Percentiles rank a stretch among this genome's conserved stretches.
These are phyloP conservation scores for Brachionichthys hirsutus DNA, from an alignment of 2,113 vertebrate genomes.

Conservation along the genomic window DNA sequence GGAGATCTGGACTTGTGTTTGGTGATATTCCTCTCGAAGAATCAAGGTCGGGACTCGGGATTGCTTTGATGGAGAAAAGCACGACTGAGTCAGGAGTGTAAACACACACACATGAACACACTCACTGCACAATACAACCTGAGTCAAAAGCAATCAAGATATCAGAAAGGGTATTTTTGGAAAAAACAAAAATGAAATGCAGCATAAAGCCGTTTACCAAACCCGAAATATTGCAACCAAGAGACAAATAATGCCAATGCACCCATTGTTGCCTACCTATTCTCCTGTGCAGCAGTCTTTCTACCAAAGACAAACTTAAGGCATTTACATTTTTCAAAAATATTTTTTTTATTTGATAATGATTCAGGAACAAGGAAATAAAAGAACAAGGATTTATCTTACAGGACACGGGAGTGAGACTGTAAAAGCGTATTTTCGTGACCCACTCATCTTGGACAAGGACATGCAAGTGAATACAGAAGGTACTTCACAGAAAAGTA, in stretches of 20 bases:
- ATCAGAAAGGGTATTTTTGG: not conserved
- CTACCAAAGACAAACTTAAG: constrained; percentile 26
- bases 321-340: constrained; percentile 78
- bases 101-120: not conserved
- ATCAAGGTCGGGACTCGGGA: constrained; percentile 44
- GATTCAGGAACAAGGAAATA: constrained; percentile 78
- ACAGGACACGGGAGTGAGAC: constrained; percentile 73
- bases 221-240: no score
- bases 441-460: constrained; percentile 70
- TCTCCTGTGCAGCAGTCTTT: not conserved
- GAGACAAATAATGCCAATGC: no score
- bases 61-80: constrained; percentile 55
- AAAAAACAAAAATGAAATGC: no score
- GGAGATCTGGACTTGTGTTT: constrained; percentile 63
- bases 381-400: constrained; percentile 74
- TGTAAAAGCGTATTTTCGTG: constrained; percentile 70
- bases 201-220: no score
- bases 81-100: constrained; percentile 49
- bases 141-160: constrained; percentile 26
- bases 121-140: constrained; percentile 2
- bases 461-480: constrained; percentile 77
- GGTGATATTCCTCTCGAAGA: constrained; percentile 49
- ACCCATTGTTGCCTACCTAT: no score
- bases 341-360: constrained; percentile 80
- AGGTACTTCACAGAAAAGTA: constrained; percentile 59